phyloP scores from a whole-genome alignment of 2,113 vertebrate species.

The Zosterops borbonicus region DNA sequence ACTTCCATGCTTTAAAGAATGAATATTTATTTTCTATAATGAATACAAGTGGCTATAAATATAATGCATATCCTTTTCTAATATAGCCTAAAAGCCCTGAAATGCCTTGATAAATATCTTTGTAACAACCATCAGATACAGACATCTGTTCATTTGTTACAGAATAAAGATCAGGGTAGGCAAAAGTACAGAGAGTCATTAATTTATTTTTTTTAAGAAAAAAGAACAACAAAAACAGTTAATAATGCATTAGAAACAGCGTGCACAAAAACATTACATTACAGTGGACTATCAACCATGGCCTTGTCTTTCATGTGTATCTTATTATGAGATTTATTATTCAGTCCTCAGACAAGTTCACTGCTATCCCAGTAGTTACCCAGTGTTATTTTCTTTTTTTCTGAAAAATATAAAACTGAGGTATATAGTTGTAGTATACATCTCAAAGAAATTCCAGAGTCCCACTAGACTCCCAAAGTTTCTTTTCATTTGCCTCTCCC shows the following conservation, averaged over 20 bases:
- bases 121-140: neutral
- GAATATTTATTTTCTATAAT: neutral
- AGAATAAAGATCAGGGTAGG: neutral
- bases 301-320: neutral
- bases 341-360: neutral
- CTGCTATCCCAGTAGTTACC: neutral
- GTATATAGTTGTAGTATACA: neutral
- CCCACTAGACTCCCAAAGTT: neutral
- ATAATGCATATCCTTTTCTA: neutral
- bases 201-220: neutral
- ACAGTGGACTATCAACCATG: neutral
- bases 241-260: neutral
- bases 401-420: neutral
- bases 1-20: neutral
- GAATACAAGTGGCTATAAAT: neutral
- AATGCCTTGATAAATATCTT: neutral
- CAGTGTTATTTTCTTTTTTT: neutral
- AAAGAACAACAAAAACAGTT: neutral
- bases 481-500: neutral
- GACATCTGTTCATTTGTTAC: neutral
- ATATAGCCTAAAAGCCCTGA: neutral
- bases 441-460: neutral
- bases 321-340: neutral
- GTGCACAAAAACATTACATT: neutral
- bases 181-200: neutral